Conservation (phyloP, 2,888 invertebrate genomes). For the Dichetophora obliterata region DNA sequence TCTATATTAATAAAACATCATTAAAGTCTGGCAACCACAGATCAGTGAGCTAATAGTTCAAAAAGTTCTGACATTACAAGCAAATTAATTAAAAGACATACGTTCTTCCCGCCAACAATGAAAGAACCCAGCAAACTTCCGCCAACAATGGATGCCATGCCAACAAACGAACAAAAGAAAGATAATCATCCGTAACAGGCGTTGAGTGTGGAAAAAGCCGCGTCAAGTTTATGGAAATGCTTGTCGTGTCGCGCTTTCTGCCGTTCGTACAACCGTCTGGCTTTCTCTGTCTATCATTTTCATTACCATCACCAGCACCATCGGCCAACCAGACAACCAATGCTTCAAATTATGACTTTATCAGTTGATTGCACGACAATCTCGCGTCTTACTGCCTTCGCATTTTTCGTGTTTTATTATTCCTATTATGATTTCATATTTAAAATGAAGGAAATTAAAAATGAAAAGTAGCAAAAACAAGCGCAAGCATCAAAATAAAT, state of each 20-base stretch:
- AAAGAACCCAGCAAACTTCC: background rate
- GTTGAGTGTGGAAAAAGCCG: conserved; percentile 39
- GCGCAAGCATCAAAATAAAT: conserved; percentile 1
- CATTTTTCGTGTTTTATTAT: background rate
- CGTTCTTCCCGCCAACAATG: background rate
- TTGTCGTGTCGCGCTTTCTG: background rate
- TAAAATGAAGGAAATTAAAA: conserved; percentile 2
- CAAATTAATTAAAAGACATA: conserved; percentile 49
- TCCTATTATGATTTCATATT: background rate
- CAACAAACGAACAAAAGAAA: background rate
- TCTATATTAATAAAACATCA: conserved; percentile 20
- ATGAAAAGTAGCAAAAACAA: background rate
- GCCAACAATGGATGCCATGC: background rate
- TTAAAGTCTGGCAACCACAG: conserved; percentile 29
- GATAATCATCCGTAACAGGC: conserved; percentile 11
- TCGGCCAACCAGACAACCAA: background rate
- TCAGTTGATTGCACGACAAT: background rate
- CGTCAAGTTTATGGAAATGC: conserved; percentile 37
- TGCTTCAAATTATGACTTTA: conserved; percentile 4
- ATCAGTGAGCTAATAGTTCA: conserved; percentile 34
- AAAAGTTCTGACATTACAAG: conserved; percentile 48
- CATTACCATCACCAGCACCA: background rate
- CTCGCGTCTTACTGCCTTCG: no score
- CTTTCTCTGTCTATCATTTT: no score
- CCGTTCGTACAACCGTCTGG: no score